phyloP scores from a whole-genome alignment of 1,140 invertebrate species.

The Habropoda laboriosa region DNA sequence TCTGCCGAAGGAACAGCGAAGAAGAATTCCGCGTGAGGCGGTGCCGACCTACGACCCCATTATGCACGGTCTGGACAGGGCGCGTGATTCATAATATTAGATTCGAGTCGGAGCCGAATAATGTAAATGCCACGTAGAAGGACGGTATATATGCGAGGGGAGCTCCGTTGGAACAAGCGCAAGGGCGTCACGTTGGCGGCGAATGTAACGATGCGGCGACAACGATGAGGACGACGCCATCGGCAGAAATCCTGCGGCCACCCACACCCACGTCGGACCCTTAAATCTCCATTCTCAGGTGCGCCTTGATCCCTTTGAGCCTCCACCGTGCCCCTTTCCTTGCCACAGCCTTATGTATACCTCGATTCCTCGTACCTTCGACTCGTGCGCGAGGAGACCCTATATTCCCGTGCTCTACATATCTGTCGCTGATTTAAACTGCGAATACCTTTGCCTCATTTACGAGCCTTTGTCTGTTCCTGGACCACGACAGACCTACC shows the following conservation, averaged over 20 bases:
- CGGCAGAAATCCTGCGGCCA: constrained; percentile 63
- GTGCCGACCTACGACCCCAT: constrained; percentile 68
- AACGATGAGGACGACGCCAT: constrained; percentile 51
- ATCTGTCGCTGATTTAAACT: constrained; percentile 55
- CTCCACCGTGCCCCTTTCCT: constrained; percentile 39
- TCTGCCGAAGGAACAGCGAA: constrained; percentile 52
- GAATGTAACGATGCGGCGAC: constrained; percentile 63
- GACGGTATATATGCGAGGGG: constrained; percentile 52
- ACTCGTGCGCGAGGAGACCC: constrained; percentile 9
- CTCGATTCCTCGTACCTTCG: constrained; percentile 28
- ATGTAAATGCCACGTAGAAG: constrained; percentile 69
- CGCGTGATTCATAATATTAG: constrained; percentile 75
- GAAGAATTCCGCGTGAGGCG: constrained; percentile 68
- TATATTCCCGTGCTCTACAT: constrained; percentile 26
- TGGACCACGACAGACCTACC: not conserved
- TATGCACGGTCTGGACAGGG: constrained; percentile 69
- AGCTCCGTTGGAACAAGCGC: constrained; percentile 70
- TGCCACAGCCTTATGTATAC: constrained; percentile 3
- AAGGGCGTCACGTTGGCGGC: constrained; percentile 75
- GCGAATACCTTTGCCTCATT: constrained; percentile 55
- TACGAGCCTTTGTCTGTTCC: constrained; percentile 11
- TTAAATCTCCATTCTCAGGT: constrained; percentile 76
- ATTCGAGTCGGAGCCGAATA: constrained; percentile 71
- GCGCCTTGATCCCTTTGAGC: constrained; percentile 72
- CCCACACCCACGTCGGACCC: constrained; percentile 72